Base-by-base conservation (phyloP, 1,140 invertebrate genomes). In the Scaptomyza pallida region DNA sequence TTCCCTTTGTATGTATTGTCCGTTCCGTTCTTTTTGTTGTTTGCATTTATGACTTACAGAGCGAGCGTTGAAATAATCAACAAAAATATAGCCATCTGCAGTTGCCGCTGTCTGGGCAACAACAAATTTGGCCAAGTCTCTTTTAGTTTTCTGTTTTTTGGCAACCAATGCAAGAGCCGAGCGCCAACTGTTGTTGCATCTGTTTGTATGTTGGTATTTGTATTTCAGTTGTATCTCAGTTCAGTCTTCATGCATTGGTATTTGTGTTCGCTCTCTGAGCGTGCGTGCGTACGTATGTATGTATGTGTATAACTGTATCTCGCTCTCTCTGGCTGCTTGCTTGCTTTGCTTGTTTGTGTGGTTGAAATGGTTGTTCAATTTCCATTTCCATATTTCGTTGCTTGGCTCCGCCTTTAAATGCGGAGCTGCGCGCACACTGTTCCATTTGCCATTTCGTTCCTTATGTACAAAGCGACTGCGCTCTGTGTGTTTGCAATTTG, bases 361-460 rank as follows among this genome's bases (percentile, higher is more conserved):
- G 50, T 35, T 59, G 60, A 61, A 61, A 63, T 51, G 40, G 23
- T 62, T 73, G 76, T 81, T 82, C 70, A 68, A 62, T 75, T 78
- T 44, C 56, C 72, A 81, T 76, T 82, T 75, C 75, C 23, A 26
- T 47, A 75, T 83, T 72, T 68, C 73, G 44, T 33, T 19, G 23
- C 26, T 23, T 57, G 35, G 51, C 75, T 88, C 78, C 83, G 83
- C 82, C 78, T 75, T 26, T 21, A 82, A 88, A 73, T 21, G 40
- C 45, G 75, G n/a, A 30, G 15, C 55, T 64, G 48, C 72, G 59
- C 63, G 48, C 72, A 55, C 63, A 64, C 44, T 72, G 83, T 88
- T 88, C 23, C 75, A 23, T 15, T 15, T 89, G 65, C 50, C 83
- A 64, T 44, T 41, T 52, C 50, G 75, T 82, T 83, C 43, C 72